Conservation (phyloP, 2,113 vertebrate genomes). For the Pipra filicauda region DNA sequence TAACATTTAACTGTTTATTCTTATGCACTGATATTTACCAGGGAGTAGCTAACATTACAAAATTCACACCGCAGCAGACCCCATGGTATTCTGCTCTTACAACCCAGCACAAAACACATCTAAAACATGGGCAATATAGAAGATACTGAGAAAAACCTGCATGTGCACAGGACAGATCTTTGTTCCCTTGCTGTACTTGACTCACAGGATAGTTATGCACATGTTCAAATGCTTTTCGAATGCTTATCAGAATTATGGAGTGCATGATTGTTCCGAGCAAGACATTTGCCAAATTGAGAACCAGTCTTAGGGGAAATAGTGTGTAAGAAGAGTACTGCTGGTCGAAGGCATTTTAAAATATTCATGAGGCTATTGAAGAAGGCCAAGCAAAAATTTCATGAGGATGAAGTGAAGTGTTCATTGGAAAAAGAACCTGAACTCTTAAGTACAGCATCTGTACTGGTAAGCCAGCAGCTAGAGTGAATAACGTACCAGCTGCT, state of each 20-base stretch:
- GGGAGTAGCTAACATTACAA: background rate
- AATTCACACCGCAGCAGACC: background rate
- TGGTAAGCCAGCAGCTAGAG: background rate
- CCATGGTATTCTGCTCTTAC: background rate
- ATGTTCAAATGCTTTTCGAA: background rate
- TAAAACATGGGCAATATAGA: background rate
- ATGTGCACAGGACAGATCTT: background rate
- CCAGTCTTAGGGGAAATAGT: background rate
- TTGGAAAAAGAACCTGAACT: background rate
- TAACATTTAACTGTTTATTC: background rate
- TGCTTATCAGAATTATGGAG: background rate
- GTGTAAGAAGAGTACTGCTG: background rate
- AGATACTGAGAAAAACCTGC: background rate
- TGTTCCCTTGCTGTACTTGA: background rate
- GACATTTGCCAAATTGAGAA: background rate
- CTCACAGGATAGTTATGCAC: background rate
- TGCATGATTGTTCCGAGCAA: background rate
- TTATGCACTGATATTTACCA: background rate
- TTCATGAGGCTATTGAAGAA: background rate
- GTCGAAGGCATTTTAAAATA: constrained; percentile 6
- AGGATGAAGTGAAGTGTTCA: background rate
- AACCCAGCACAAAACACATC: background rate
- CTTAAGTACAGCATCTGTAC: background rate
- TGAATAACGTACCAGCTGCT: background rate
- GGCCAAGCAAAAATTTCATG: background rate